Percentiles rank a stretch among this genome's conserved stretches.
Evolutionary conservation across 2,797 vertebrate genomes (phyloP).

Genomic region (Basileuterus tristriatus): DNA sequence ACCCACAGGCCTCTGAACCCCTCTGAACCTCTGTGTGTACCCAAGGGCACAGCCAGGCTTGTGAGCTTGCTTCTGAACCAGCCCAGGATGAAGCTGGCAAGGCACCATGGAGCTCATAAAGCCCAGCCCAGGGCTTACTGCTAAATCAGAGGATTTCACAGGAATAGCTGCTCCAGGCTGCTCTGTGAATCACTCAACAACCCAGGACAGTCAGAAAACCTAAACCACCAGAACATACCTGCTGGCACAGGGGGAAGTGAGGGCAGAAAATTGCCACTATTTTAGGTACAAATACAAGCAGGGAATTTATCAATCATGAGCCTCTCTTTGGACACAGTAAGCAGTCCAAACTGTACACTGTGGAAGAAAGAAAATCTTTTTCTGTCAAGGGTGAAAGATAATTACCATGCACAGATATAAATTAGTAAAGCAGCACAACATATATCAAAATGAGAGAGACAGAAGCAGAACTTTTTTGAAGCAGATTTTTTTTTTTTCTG

Average conservation of each 20-base stretch:
- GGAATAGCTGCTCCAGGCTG: background rate
- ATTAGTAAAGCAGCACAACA: background rate
- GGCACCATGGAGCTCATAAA: background rate
- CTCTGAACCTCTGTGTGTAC: background rate
- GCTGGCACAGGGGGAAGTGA: fast-evolving
- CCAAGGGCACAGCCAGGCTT: background rate
- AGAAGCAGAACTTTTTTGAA: background rate
- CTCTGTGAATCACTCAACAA: background rate
- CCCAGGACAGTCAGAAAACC: background rate
- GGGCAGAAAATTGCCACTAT: background rate
- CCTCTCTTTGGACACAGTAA: background rate
- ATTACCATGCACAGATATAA: background rate
- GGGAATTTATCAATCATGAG: background rate
- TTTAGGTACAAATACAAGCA: background rate
- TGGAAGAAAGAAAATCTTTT: background rate
- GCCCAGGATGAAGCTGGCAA: background rate
- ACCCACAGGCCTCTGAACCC: background rate
- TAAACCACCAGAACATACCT: background rate
- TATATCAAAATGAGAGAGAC: background rate
- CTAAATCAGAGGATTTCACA: background rate
- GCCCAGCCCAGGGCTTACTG: background rate
- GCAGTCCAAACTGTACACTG: fast-evolving
- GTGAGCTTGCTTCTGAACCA: background rate
- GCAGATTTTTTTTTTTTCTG: background rate
- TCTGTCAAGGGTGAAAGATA: background rate